Percentiles rank a stretch among this genome's conserved stretches.
Evolutionary conservation across 2,888 invertebrate species (phyloP).

Genomic region (Atrina japonica): DNA sequence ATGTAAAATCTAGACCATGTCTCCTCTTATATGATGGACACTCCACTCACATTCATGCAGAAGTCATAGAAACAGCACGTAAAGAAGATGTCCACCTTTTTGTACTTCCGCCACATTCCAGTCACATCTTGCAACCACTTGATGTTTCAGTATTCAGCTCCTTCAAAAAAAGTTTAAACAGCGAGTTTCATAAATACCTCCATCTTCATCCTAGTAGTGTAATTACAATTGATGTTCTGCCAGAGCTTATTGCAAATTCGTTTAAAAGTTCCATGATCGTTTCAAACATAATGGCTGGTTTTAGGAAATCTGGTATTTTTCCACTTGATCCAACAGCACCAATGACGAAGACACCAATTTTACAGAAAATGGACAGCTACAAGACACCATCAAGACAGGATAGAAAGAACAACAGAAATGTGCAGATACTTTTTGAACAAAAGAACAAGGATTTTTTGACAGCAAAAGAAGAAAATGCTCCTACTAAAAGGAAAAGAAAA

Average conservation of each 20-base stretch:
- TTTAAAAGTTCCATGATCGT: too few relatives aligned
- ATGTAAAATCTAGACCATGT: constrained; percentile 32
- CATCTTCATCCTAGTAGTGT: too few relatives aligned
- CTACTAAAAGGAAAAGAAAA: constrained; percentile 25
- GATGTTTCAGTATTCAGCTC: constrained; percentile 44
- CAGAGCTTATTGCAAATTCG: too few relatives aligned
- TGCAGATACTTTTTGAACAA: too few relatives aligned
- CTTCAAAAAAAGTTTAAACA: constrained; percentile 36
- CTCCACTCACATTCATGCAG: constrained; percentile 33
- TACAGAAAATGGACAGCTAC: neutral
- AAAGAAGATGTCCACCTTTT: constrained; percentile 32
- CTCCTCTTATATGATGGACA: constrained; percentile 45
- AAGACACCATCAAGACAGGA: too few relatives aligned
- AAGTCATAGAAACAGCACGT: constrained; percentile 33
- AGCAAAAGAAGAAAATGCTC: too few relatives aligned
- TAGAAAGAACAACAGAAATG: too few relatives aligned
- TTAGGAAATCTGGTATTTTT: constrained; percentile 11
- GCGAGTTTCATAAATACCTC: too few relatives aligned
- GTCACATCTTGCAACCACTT: constrained; percentile 40
- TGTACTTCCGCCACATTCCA: constrained; percentile 40
- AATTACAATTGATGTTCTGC: too few relatives aligned
- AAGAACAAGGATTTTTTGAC: too few relatives aligned
- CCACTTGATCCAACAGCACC: constrained; percentile 35
- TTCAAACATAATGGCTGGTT: too few relatives aligned
- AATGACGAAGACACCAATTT: constrained; percentile 9